phyloP scores from a whole-genome alignment of 2,888 invertebrate genomes.

The Leptopilina syphax region DNA sequence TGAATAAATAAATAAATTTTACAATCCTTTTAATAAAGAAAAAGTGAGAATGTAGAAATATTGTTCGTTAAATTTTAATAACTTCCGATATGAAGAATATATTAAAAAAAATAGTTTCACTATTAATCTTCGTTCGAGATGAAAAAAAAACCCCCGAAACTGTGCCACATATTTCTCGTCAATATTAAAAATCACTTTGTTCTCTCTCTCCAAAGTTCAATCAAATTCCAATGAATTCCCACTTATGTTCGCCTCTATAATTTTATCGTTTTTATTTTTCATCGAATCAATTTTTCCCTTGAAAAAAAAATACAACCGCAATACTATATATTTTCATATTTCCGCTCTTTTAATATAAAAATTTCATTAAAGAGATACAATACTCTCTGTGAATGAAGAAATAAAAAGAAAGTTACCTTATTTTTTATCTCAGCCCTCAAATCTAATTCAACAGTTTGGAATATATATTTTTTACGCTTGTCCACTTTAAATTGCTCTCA shows the following conservation, averaged over 20 bases:
- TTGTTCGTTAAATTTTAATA: no score
- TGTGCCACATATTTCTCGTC: not conserved
- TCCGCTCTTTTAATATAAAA: not conserved
- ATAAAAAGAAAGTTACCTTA: conserved; percentile 7
- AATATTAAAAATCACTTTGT: conserved; percentile 18
- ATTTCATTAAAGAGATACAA: not conserved
- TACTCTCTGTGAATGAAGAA: not conserved
- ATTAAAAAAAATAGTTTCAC: not conserved
- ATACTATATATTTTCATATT: not conserved
- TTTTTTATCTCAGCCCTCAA: not conserved
- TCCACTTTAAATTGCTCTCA: conserved; percentile 34
- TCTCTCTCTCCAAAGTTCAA: not conserved
- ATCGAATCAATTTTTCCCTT: not conserved
- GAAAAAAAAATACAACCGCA: not conserved
- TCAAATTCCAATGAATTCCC: conserved; percentile 14
- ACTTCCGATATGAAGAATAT: no score
- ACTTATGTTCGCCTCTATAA: not conserved
- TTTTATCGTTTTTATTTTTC: no score
- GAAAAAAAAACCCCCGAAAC: no score
- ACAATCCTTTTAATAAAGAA: no score
- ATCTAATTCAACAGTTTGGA: conserved; percentile 13
- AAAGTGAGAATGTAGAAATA: no score
- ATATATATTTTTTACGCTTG: conserved; percentile 28
- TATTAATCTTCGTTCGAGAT: not conserved
- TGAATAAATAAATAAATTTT: no score